These are phyloP conservation scores for Pygoscelis antarcticus DNA, from an alignment of 2,113 vertebrate species.

Conservation along the genomic window DNA sequence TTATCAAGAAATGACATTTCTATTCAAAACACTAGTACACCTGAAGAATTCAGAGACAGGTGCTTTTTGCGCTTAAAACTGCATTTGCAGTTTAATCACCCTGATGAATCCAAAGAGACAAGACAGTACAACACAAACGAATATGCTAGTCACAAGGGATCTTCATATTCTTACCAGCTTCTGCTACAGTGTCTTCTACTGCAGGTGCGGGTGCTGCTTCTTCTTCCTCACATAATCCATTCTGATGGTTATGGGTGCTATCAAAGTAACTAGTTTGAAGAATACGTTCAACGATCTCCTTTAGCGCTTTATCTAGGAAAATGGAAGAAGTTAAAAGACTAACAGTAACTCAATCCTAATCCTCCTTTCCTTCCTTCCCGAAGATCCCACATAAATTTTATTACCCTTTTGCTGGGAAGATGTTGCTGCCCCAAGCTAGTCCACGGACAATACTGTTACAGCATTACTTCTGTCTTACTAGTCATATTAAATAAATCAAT, in stretches of 20 bases:
- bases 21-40: not conserved
- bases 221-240: constrained; percentile 89
- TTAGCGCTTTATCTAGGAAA: constrained; percentile 88
- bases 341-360: not conserved
- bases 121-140: not conserved
- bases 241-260: constrained; percentile 89
- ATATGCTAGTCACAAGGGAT: not conserved
- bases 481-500: not conserved
- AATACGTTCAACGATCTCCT: constrained; percentile 89
- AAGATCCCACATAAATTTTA: not conserved
- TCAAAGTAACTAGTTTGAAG: constrained; percentile 94
- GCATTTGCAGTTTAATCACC: not conserved
- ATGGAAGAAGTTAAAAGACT: not conserved
- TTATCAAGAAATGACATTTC: not conserved
- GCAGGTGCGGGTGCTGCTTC: constrained; percentile 74
- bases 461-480: not conserved
- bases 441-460: not conserved
- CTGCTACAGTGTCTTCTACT: constrained; percentile 80
- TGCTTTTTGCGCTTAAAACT: not conserved
- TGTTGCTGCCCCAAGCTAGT: not conserved
- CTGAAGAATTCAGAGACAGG: not conserved
- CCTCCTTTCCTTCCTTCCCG: not conserved
- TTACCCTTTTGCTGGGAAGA: not conserved
- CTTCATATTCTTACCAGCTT: constrained; percentile 79
- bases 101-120: not conserved